These are phyloP conservation scores for Orussus abietinus DNA, from an alignment of 1,140 invertebrate species.

Conservation along the genomic window DNA sequence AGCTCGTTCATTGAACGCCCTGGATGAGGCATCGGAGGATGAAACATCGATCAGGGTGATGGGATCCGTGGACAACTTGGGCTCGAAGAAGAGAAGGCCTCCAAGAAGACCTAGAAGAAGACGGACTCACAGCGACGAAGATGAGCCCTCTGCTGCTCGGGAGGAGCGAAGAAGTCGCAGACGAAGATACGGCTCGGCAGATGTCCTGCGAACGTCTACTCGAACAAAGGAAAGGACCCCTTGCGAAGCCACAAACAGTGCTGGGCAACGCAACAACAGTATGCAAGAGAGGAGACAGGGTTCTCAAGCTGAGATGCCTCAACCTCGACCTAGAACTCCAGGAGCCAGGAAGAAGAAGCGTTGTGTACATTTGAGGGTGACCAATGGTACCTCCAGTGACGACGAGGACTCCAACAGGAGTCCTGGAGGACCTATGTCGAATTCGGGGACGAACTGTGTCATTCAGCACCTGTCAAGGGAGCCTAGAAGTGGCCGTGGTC, in stretches of 20 bases:
- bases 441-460: no score
- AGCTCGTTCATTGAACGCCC: conserved; percentile 39
- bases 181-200: conserved; percentile 8
- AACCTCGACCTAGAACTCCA: conserved; percentile 36
- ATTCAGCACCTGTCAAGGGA: conserved; percentile 33
- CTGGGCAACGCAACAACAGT: neutral
- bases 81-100: conserved; percentile 33
- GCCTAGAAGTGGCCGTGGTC: conserved; percentile 27
- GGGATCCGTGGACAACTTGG: conserved; percentile 41
- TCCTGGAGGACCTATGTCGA: no score
- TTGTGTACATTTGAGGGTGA: no score
- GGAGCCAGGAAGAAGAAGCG: conserved; percentile 27
- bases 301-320: no score
- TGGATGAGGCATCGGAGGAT: conserved; percentile 28
- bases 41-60: conserved; percentile 23
- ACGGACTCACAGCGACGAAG: conserved; percentile 40
- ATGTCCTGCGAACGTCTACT: neutral
- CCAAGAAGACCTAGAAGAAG: conserved; percentile 31
- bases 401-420: conserved; percentile 51
- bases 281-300: neutral
- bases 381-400: conserved; percentile 37
- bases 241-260: neutral
- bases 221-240: neutral
- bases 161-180: no score
- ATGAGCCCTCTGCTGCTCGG: no score